Evolutionary conservation across 2,888 invertebrate species (phyloP), one percentile per base, ranked within the genome.

Genomic region (Scrobipalpa atriplicella): DNA sequence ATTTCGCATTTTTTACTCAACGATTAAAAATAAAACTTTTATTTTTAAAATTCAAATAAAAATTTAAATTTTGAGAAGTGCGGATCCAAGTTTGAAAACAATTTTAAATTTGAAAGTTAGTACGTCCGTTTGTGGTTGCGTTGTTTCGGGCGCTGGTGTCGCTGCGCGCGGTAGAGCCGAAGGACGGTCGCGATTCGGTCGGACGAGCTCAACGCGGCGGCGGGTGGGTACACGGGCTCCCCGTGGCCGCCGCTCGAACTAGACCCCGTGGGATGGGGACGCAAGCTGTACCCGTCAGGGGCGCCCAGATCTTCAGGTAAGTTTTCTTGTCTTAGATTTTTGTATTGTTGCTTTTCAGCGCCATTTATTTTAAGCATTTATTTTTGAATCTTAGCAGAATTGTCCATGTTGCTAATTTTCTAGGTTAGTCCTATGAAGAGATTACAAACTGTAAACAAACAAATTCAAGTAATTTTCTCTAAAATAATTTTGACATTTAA

Each of bases 181-280:
- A 62, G 62, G 43, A 43, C 43, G 62, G 84, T 86, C 94, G 94
- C 93, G 93, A 94, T 94, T 94, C 95, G 96, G 94, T 96, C 96
- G 92, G 96, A 96, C 95, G 96, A 96, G 94, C 93, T 93, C 81
- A 94, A 93, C 92, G 93, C 94, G 87, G 94, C 94, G 92, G 94
- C 94, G 94, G 95, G 95, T 93, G 95, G 95, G 85, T 95, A 95
- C 93, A 94, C 95, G 94, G 95, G 96, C 90, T 95, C 96, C 89
- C 96, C 96, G 91, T 96, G 96, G 96, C 96, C 96, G 84, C 95
- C 95, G 84, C 93, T 95, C 72, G 95, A 95, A 84, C 93, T 96
- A 90, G 96, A 96, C 93, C 95, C 95, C 84, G 95, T 95, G 87
- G 94, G 94, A 90, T 96, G 96, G 96, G 96, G 96, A 73, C 95